Evolutionary conservation across 2,888 invertebrate genomes (phyloP).

Genomic region (Helicoverpa assulta): DNA sequence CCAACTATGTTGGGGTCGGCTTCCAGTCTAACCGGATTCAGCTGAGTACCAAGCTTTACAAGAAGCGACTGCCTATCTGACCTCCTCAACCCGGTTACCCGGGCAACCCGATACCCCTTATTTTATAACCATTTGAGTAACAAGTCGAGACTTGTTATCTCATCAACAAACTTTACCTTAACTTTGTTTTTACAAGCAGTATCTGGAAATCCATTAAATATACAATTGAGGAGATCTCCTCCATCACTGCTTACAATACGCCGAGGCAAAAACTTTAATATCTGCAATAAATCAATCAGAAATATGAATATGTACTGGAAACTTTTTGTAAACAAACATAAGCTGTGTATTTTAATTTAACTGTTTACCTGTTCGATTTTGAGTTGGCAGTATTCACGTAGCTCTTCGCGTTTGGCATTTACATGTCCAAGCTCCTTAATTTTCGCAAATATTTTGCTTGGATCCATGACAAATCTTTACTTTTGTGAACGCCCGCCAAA

Average conservation of each 20-base stretch:
- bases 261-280: slow-evolving; percentile 74
- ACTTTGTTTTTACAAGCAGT: slow-evolving; percentile 70
- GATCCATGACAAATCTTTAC: slow-evolving; percentile 67
- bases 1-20: no score
- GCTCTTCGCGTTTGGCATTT: slow-evolving; percentile 76
- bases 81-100: no score
- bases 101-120: no score
- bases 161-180: slow-evolving; percentile 69
- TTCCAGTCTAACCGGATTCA: no score
- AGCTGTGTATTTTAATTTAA: not conserved
- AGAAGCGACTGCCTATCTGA: no score
- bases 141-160: slow-evolving; percentile 24
- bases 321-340: not conserved
- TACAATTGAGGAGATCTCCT: slow-evolving; percentile 75
- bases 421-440: slow-evolving; percentile 78
- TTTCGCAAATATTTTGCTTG: slow-evolving; percentile 68
- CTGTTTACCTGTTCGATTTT: slow-evolving; percentile 75
- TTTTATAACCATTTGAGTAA: not conserved
- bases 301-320: not conserved
- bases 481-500: slow-evolving; percentile 49
- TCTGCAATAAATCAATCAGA: slow-evolving; percentile 67
- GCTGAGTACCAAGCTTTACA: no score
- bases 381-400: slow-evolving; percentile 76
- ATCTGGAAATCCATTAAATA: slow-evolving; percentile 80
- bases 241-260: slow-evolving; percentile 81